phyloP scores from a whole-genome alignment of 2,113 vertebrate species.

The Octodon degus region DNA sequence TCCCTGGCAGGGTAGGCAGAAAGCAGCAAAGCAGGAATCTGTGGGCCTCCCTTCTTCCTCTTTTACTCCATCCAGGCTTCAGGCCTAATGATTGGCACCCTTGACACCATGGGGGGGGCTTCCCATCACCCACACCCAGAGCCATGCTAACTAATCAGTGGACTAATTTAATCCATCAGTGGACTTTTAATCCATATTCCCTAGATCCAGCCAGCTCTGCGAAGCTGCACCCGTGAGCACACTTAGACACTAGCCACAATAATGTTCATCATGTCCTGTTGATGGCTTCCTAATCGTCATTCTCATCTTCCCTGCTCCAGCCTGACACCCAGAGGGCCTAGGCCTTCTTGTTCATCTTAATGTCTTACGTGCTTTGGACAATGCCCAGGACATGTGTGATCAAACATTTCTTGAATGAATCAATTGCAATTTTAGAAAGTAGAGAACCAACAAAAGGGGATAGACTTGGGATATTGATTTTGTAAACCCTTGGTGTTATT shows the following conservation, averaged over 20 bases:
- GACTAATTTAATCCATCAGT: neutral
- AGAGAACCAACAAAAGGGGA: constrained; percentile 18
- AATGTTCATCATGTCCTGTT: neutral
- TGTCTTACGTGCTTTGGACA: neutral
- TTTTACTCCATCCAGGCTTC: neutral
- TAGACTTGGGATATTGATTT: constrained; percentile 2
- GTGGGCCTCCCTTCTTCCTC: neutral
- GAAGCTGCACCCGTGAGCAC: neutral
- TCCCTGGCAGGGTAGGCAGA: neutral
- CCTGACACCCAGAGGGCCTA: neutral
- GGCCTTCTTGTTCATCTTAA: neutral
- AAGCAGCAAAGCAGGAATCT: neutral
- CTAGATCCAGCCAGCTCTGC: neutral
- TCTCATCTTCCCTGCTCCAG: fast-evolving
- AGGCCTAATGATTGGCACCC: neutral
- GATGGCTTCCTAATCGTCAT: neutral
- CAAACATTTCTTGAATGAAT: neutral
- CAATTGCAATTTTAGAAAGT: constrained; percentile 36
- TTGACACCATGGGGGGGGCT: neutral
- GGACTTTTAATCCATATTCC: neutral
- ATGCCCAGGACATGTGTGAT: neutral
- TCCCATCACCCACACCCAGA: neutral
- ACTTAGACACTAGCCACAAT: neutral
- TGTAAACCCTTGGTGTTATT: neutral
- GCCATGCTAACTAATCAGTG: neutral